Conservation (phyloP, 2,888 invertebrate genomes). For the Diadromus collaris region DNA sequence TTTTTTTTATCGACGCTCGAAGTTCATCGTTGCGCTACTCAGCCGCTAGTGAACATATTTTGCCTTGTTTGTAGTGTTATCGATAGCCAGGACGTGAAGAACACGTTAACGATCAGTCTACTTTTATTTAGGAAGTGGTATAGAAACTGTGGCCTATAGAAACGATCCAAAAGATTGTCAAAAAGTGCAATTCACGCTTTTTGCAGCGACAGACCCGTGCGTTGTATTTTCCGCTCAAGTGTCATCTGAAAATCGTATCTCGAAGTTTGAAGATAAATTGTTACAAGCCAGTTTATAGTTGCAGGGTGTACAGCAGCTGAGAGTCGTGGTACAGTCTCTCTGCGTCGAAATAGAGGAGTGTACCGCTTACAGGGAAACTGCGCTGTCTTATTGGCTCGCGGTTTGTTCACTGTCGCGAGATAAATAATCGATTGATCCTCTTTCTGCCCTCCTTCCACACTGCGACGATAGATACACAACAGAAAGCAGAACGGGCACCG, state of each 20-base stretch:
- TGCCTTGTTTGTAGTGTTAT: not conserved
- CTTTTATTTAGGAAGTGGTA: too few species aligned
- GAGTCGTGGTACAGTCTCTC: not conserved
- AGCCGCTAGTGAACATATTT: not conserved
- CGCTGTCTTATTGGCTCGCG: constrained; percentile 9
- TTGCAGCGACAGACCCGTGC: too few species aligned
- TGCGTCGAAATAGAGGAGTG: not conserved
- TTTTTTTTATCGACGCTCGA: not conserved
- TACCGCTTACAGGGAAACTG: not conserved
- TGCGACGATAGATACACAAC: constrained; percentile 26
- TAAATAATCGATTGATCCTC: constrained; percentile 25
- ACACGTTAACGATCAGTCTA: too few species aligned
- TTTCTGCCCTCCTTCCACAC: constrained; percentile 11
- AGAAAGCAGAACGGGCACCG: constrained; percentile 26
- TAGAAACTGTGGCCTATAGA: too few species aligned
- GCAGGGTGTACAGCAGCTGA: not conserved
- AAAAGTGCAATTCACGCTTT: too few species aligned
- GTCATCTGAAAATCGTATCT: too few species aligned
- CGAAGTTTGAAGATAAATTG: too few species aligned
- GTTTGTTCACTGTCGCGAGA: not conserved
- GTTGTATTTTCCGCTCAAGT: too few species aligned
- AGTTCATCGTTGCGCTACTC: not conserved
- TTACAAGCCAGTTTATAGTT: too few species aligned
- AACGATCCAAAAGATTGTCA: too few species aligned
- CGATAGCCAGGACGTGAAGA: not conserved